phyloP scores from a whole-genome alignment of 2,797 vertebrate genomes.

The Synanceia verrucosa region DNA sequence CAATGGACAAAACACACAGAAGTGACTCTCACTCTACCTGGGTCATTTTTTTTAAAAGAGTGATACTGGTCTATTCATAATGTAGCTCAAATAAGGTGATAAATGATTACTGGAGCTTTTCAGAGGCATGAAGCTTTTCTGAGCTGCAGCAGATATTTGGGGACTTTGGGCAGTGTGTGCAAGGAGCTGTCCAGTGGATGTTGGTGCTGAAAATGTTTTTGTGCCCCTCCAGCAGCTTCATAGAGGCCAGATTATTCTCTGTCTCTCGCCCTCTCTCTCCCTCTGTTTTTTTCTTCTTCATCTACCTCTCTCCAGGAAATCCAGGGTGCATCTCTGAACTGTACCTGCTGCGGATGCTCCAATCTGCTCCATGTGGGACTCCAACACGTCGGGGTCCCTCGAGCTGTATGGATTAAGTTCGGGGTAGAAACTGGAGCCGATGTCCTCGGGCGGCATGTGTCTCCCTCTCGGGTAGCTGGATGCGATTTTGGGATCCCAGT shows the following conservation, averaged over 20 bases:
- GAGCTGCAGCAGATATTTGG: too few relatives aligned
- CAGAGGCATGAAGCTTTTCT: too few relatives aligned
- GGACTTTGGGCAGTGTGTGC: too few relatives aligned
- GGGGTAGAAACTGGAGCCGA: slow-evolving; percentile 91
- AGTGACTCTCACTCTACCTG: background rate
- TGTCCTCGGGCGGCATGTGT: slow-evolving; percentile 89
- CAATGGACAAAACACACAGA: background rate
- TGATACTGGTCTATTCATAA: too few relatives aligned
- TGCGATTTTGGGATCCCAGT: slow-evolving; percentile 93
- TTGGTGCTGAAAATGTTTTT: too few relatives aligned
- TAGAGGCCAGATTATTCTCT: background rate
- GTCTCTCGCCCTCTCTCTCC: too few relatives aligned
- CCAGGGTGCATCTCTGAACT: slow-evolving; percentile 17
- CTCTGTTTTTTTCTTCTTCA: background rate
- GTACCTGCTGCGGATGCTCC: slow-evolving; percentile 88
- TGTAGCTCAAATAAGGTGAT: too few relatives aligned
- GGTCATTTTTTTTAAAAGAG: too few relatives aligned
- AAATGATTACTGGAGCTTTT: too few relatives aligned
- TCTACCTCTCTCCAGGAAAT: background rate
- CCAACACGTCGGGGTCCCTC: slow-evolving; percentile 86
- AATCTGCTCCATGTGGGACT: slow-evolving; percentile 91
- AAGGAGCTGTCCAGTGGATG: too few relatives aligned
- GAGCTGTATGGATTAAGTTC: slow-evolving; percentile 90
- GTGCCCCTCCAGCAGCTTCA: slow-evolving; percentile 12
- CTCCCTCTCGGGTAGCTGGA: slow-evolving; percentile 91